Base-by-base conservation (phyloP, 1,140 invertebrate genomes). In the Eufriesea mexicana region DNA sequence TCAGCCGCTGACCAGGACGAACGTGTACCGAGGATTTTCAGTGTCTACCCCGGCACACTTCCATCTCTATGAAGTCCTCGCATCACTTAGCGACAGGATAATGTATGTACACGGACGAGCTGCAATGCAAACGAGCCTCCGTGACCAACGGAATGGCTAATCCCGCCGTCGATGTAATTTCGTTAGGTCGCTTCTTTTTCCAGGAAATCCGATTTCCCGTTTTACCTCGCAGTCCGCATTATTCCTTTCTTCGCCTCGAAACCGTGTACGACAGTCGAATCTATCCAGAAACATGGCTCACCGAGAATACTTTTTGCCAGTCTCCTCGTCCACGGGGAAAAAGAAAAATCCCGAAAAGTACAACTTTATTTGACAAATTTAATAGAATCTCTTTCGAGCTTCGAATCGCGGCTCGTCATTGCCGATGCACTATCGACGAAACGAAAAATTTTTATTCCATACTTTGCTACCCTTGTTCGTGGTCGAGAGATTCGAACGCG, bases 21-120 rank as follows among this genome's bases (percentile, higher is more conserved):
- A 84, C 75, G 81, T 72, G 76, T 84, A 80, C 55, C 67, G 66
- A 86, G 78, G 83, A 86, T 84, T 88, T 84, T 76, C 83, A 57
- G 59, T 71, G 79, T 74, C 74, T 62, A 49, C 42, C 35, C 51
- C 18, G 20, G 47, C 62, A 62, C 49, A 28, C 79, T 81, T 75
- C 62, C 73, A 49, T 51, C 79, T 47, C 79, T 82, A 54, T 67
- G 54, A 82, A 76, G 73, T 82, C 79, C 62, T 76, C 25, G 79
- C 79, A 82, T 82, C 79, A 57, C 79, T 82, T 82, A 82, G 79
- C 62, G 73, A 75, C 51, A 55, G 79, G 79, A 76, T 82, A 82
- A 82, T 82, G 79, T 64, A 82, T 82, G 79, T 82, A 82, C 79
- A 66, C 61, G 72, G 79, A 49, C 62, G 42, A 57, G 62, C 62